Evolutionary conservation across 2,113 vertebrate species (phyloP).

Genomic region (Spea bombifrons): DNA sequence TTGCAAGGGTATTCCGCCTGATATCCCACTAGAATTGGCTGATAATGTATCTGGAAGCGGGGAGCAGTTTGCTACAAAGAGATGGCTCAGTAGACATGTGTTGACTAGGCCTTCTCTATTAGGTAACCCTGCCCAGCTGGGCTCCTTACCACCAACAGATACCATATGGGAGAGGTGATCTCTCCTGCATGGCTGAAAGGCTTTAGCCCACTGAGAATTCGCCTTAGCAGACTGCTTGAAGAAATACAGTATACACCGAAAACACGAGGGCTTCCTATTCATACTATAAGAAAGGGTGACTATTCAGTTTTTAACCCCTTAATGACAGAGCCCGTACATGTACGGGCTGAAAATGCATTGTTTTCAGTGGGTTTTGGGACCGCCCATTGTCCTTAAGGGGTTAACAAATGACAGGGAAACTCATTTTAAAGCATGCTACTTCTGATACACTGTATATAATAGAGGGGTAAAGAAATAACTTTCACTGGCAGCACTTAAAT

Average conservation of each 20-base stretch:
- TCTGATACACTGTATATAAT: too few relatives aligned
- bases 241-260: background rate
- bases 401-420: too few relatives aligned
- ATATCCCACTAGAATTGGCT: background rate
- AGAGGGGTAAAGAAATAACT: too few relatives aligned
- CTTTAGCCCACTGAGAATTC: background rate
- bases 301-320: slow-evolving; percentile 16
- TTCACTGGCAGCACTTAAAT: too few relatives aligned
- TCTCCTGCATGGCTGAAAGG: slow-evolving; percentile 2
- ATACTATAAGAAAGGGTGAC: background rate
- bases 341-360: too few relatives aligned
- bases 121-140: slow-evolving; percentile 16
- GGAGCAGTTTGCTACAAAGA: slow-evolving; percentile 18
- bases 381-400: too few relatives aligned
- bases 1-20: background rate
- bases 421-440: too few relatives aligned
- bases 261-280: slow-evolving; percentile 20
- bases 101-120: slow-evolving; percentile 23
- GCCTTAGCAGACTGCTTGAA: slow-evolving; percentile 9
- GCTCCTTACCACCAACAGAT: slow-evolving; percentile 27
- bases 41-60: slow-evolving; percentile 13
- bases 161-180: slow-evolving; percentile 15
- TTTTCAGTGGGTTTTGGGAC: too few relatives aligned
- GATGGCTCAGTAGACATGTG: slow-evolving; percentile 36
- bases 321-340: too few relatives aligned